Conservation (phyloP, 2,113 vertebrate genomes). For the Macrotis lagotis region DNA sequence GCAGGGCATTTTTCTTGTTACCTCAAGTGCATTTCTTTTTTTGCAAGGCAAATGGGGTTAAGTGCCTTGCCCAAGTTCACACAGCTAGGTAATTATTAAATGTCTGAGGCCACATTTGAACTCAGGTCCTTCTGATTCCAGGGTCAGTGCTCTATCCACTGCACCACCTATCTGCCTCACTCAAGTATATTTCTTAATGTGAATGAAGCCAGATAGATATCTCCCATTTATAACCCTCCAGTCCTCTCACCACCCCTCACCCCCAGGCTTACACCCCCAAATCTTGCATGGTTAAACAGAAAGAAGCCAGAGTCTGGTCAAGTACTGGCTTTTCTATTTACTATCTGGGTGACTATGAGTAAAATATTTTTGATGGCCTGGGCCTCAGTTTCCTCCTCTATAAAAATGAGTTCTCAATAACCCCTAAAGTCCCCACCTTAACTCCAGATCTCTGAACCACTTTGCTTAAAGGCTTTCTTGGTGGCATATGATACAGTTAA, state of each 20-base stretch:
- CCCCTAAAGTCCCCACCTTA: not conserved
- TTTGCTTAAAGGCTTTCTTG: not conserved
- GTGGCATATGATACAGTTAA: slow-evolving; percentile 84
- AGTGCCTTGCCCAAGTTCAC: too few relatives aligned
- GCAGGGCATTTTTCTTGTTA: too few relatives aligned
- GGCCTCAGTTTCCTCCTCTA: not conserved
- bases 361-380: not conserved
- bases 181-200: not conserved
- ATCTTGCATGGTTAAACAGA: not conserved
- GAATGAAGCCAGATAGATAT: not conserved
- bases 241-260: not conserved
- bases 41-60: too few relatives aligned
- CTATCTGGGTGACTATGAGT: not conserved
- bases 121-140: too few relatives aligned
- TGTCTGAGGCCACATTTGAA: too few relatives aligned
- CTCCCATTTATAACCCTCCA: not conserved
- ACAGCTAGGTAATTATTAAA: too few relatives aligned
- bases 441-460: not conserved
- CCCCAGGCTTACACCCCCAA: not conserved
- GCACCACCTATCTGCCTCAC: too few relatives aligned
- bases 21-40: too few relatives aligned
- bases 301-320: not conserved
- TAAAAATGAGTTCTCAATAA: not conserved
- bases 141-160: too few relatives aligned
- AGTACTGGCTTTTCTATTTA: too few relatives aligned